These are phyloP conservation scores for Cephalopachus bancanus DNA, from an alignment of 2,797 vertebrate genomes.

Conservation along the genomic window DNA sequence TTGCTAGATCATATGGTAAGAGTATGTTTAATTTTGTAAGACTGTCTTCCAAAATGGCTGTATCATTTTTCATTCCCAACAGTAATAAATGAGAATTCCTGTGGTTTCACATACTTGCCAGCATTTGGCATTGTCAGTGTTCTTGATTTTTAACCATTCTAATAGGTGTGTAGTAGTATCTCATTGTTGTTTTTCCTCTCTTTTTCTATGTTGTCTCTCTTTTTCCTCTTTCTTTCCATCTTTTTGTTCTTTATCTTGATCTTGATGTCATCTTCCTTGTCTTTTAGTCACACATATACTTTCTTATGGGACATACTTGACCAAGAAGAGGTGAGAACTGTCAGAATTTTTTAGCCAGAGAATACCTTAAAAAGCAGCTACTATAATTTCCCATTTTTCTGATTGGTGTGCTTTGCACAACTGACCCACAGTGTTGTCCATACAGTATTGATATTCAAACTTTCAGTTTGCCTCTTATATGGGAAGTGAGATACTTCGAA, in stretches of 20 bases:
- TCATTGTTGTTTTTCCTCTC: neutral
- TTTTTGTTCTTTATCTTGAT: neutral
- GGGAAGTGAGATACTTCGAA: neutral
- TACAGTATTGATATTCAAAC: neutral
- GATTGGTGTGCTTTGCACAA: neutral
- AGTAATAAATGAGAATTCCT: neutral
- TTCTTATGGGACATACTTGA: neutral
- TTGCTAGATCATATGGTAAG: neutral
- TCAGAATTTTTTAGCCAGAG: neutral
- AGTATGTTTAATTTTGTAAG: neutral
- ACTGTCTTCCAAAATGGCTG: neutral
- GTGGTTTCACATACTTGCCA: neutral
- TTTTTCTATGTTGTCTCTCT: neutral
- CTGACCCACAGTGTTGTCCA: neutral
- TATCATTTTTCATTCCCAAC: too few relatives aligned
- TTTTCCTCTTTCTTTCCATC: neutral
- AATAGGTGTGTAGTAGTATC: neutral
- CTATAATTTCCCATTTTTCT: neutral
- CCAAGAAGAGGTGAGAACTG: neutral
- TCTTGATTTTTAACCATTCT: neutral
- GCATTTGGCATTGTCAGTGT: neutral
- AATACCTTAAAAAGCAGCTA: neutral
- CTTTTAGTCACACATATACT: neutral
- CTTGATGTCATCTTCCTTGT: neutral
- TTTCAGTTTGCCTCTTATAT: neutral